Percentiles rank a stretch among this genome's conserved stretches.
Conservation (phyloP, 1,140 invertebrate genomes). For the Paracyclopina nana region DNA sequence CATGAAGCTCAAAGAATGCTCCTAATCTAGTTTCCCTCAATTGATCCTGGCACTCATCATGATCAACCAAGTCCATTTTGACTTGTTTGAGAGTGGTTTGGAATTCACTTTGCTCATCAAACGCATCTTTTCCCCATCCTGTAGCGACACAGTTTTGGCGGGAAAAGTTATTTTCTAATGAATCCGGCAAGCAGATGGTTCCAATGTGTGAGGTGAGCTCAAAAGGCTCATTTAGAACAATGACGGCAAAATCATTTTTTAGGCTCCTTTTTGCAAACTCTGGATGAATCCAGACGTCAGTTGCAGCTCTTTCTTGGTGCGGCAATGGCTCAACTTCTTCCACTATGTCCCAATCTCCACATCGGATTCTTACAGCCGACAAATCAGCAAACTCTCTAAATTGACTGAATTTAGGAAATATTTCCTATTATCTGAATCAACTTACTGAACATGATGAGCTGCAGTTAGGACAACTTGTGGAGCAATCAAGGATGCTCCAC, state of each 20-base stretch:
- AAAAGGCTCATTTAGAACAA: constrained; percentile 21
- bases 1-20: constrained; percentile 35
- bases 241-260: not conserved
- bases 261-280: not conserved
- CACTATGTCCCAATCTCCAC: not conserved
- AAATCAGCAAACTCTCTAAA: not conserved
- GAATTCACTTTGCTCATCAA: constrained; percentile 40
- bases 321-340: not conserved
- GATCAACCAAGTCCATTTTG: constrained; percentile 26
- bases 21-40: constrained; percentile 40
- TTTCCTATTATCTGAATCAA: not conserved
- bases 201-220: constrained; percentile 38
- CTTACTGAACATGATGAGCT: constrained; percentile 29
- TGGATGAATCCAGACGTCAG: not conserved
- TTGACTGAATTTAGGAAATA: not conserved
- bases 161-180: not conserved
- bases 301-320: not conserved
- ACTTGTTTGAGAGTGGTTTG: constrained; percentile 43
- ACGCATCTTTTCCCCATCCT: no score
- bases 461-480: constrained; percentile 32
- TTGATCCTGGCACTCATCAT: constrained; percentile 32
- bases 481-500: constrained; percentile 33
- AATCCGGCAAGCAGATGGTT: constrained; percentile 29
- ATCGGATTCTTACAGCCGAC: not conserved
- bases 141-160: no score